These are phyloP conservation scores for Timema podura DNA, from an alignment of 2,888 invertebrate species.

Conservation along the genomic window DNA sequence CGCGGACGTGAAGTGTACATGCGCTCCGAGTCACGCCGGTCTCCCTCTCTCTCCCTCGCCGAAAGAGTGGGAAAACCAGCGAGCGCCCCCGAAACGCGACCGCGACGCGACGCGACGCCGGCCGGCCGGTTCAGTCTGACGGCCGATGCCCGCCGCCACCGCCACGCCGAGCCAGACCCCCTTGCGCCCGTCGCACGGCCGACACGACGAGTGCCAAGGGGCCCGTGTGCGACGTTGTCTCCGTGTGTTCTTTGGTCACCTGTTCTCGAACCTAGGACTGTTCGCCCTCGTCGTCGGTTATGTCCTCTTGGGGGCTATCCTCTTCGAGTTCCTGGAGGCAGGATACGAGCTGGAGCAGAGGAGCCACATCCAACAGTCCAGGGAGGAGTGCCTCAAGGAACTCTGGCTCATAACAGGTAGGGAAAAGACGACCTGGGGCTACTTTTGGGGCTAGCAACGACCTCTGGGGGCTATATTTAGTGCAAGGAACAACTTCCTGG, in stretches of 20 bases:
- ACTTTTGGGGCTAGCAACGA: no score
- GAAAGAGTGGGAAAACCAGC: not conserved
- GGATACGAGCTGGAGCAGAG: conserved; percentile 62
- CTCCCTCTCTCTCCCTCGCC: not conserved
- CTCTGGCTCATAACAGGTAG: conserved; percentile 77
- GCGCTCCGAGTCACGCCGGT: no score
- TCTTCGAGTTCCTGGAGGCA: conserved; percentile 71
- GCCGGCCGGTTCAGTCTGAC: not conserved
- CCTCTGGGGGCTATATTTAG: no score
- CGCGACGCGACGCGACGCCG: no score
- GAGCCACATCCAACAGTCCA: conserved; percentile 57
- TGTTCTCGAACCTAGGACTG: conserved; percentile 65
- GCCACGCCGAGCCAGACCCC: conserved; percentile 18
- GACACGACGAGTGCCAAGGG: conserved; percentile 18
- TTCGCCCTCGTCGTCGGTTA: conserved; percentile 69
- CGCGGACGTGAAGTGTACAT: no score
- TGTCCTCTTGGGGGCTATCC: conserved; percentile 67
- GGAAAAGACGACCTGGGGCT: no score
- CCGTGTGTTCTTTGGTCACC: conserved; percentile 51
- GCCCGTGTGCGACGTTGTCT: conserved; percentile 38
- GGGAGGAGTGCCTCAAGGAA: conserved; percentile 66
- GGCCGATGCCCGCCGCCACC: conserved; percentile 20
- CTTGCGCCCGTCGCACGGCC: not conserved
- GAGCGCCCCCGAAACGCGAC: no score
- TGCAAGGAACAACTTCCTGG: no score